Conservation (phyloP, 2,888 invertebrate genomes). For the Drosophila mayaguana region DNA sequence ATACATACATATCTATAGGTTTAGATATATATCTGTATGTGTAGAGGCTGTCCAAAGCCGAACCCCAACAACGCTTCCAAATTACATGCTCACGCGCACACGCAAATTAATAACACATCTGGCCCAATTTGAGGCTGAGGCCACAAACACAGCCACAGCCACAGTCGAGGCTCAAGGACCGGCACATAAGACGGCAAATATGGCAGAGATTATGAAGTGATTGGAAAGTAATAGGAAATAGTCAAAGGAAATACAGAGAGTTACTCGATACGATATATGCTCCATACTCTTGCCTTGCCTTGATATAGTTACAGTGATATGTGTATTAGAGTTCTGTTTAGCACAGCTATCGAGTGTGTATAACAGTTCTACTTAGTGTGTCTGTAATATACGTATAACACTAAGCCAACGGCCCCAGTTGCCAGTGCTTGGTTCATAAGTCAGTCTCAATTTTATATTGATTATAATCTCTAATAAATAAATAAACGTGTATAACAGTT, state of each 20-base stretch:
- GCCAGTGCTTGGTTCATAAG: too few relatives aligned
- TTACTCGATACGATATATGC: too few relatives aligned
- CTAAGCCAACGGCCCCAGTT: too few relatives aligned
- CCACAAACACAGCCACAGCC: conserved; percentile 2
- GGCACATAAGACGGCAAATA: background rate
- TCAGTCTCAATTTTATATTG: too few relatives aligned
- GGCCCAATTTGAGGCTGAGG: conserved; percentile 62
- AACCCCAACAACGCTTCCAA: conserved; percentile 53
- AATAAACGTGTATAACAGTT: too few relatives aligned
- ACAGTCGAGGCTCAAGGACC: conserved; percentile 3
- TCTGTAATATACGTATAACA: background rate
- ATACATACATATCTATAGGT: background rate
- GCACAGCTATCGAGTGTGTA: background rate
- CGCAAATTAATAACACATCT: conserved; percentile 84
- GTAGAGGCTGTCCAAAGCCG: background rate
- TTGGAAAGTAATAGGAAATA: background rate
- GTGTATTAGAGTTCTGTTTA: background rate
- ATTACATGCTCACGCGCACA: conserved; percentile 84
- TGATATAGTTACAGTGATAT: background rate
- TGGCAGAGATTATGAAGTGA: background rate
- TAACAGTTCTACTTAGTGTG: background rate
- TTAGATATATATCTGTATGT: background rate
- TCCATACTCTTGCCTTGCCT: too few relatives aligned
- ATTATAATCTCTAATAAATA: too few relatives aligned
- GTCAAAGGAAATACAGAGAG: background rate